phyloP scores from a whole-genome alignment of 2,113 vertebrate genomes.

The Psettodes erumei region DNA sequence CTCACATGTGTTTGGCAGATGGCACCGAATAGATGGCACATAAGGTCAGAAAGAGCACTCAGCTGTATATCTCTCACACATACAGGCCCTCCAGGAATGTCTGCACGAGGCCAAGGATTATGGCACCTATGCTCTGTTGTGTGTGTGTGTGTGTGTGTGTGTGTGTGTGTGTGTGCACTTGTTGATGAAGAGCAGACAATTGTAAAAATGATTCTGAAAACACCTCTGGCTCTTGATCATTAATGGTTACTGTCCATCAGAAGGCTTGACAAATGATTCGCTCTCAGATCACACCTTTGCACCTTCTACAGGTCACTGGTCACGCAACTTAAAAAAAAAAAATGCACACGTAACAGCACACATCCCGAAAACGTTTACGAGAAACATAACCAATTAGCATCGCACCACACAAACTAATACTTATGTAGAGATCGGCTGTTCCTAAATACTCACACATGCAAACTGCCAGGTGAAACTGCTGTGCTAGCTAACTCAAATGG shows the following conservation, averaged over 20 bases:
- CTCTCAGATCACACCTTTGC: not conserved
- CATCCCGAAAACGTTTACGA: too few species aligned
- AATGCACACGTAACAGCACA: not conserved
- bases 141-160: slow-evolving; percentile 23
- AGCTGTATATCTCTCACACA: slow-evolving; percentile 73
- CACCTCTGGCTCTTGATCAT: slow-evolving; percentile 41
- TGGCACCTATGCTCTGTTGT: slow-evolving; percentile 32
- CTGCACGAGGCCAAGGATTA: slow-evolving; percentile 67
- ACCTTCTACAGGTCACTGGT: not conserved
- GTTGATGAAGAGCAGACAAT: slow-evolving; percentile 58
- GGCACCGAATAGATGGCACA: slow-evolving; percentile 72
- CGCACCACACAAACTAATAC: not conserved
- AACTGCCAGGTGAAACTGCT: not conserved
- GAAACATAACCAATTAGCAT: not conserved
- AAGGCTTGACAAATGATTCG: not conserved
- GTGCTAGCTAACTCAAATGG: not conserved
- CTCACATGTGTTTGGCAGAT: slow-evolving; percentile 79
- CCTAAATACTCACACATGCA: not conserved
- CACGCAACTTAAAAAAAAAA: not conserved
- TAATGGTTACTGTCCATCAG: slow-evolving; percentile 22
- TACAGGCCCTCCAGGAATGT: slow-evolving; percentile 72
- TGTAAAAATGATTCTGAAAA: slow-evolving; percentile 24
- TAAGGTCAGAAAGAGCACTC: slow-evolving; percentile 65
- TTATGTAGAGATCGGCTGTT: not conserved
- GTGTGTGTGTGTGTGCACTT: slow-evolving; percentile 23